A percentile compares a stretch with the other conserved stretches of the same genome.
These are phyloP conservation scores for Cantharis rufa DNA, from an alignment of 2,888 invertebrate species.

Conservation along the genomic window DNA sequence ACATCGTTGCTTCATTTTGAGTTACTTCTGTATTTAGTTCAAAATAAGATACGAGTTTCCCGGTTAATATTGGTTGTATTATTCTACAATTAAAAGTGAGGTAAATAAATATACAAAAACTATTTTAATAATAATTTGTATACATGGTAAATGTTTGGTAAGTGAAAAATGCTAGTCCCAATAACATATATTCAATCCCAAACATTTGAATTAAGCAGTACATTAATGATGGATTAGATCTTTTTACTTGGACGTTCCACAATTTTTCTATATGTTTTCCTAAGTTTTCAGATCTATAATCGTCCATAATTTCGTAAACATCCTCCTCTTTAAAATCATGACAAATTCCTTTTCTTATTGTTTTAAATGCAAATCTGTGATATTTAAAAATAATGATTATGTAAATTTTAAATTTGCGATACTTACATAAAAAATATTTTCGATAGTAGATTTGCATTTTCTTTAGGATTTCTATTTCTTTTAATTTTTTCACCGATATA, in stretches of 20 bases:
- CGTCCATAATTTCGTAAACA: not conserved
- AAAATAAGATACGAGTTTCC: constrained; percentile 70
- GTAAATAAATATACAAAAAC: not conserved
- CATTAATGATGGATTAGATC: not conserved
- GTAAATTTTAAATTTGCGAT: not conserved
- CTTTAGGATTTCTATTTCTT: constrained; percentile 64
- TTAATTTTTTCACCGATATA: constrained; percentile 24
- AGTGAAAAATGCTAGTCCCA: not conserved
- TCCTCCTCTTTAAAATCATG: not conserved
- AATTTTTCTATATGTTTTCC: not conserved
- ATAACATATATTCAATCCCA: not conserved
- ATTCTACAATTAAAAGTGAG: constrained; percentile 56
- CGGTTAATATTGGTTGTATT: constrained; percentile 67
- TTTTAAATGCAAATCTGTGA: constrained; percentile 14
- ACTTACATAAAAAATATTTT: constrained; percentile 68
- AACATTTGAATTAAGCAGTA: not conserved
- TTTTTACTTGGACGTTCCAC: not conserved
- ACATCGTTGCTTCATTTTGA: constrained; percentile 65
- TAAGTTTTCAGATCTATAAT: not conserved
- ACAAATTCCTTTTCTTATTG: not conserved
- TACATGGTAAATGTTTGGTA: constrained; percentile 27
- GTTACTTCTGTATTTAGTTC: constrained; percentile 58
- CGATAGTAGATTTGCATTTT: constrained; percentile 65
- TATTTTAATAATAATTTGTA: constrained; percentile 2
- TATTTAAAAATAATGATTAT: not conserved